Evolutionary conservation across 1,140 invertebrate genomes (phyloP), one percentile per base, ranked within the genome.

Genomic region (Musca vetustissima): DNA sequence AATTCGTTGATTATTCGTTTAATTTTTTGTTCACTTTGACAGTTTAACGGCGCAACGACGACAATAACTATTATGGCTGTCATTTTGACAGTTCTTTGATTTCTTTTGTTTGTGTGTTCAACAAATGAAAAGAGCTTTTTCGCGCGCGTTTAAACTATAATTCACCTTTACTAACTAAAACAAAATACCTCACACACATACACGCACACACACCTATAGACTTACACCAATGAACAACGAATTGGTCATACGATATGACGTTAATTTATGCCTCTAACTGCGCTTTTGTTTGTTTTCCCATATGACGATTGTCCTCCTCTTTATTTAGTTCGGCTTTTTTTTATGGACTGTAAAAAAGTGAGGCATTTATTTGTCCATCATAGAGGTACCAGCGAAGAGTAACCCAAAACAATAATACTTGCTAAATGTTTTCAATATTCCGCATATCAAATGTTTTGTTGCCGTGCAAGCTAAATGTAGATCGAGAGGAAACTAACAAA

Each of bases 11-110:
- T 59, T 59, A 28, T 59, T 9, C 3, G 21, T 2, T 17, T 32
- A 22, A 28, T 36, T 59, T 57, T 36, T 59, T 61, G 57, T 61
- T 61, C 57, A 61, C 57, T 61, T 61, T 61, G 57, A 61, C 57
- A 61, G 28, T 14, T 21, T 32, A 61, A 52, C 49, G 17, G 21
- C 17, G 21, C 49, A 21, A 52, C 49, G 17, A 19, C 4, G 17
- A 19, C 17, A 22, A 22, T 22, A 52, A 19, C 49, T 22, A 52
- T 36, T 32, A 17, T 43, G 36, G 36, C 57, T 61, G 57, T 61
- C 57, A 61, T 61, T 61, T 61, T 61, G 57, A 61, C 57, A 61
- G 28, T 61, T 61, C 17, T 61, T 61, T 61, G 57, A 36, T 19
- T 61, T 17, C 28, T 43, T 36, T 61, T 43, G 57, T 61, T 36